Percentiles rank a stretch among this genome's conserved stretches.
These are phyloP conservation scores for Meriones unguiculatus DNA, from an alignment of 2,113 vertebrate species.

Conservation along the genomic window DNA sequence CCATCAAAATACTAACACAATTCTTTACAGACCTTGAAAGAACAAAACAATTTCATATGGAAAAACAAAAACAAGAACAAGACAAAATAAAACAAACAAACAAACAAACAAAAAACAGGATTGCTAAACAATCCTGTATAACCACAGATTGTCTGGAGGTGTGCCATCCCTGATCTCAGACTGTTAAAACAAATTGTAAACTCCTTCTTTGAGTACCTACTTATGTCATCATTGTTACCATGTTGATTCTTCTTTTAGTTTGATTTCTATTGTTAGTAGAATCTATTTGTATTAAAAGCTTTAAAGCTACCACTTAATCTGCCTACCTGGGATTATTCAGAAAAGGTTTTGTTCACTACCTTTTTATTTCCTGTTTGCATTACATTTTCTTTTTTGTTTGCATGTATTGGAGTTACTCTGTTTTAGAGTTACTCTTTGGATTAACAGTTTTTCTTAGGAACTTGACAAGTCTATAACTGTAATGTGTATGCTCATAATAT, in stretches of 20 bases:
- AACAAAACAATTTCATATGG: too few species aligned
- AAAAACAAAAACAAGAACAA: too few species aligned
- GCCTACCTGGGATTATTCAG: not conserved
- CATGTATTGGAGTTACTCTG: not conserved
- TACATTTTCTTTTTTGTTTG: not conserved
- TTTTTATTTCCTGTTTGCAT: not conserved
- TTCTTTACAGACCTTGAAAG: too few species aligned
- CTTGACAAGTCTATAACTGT: not conserved
- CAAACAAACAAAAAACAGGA: too few species aligned
- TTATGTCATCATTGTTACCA: not conserved
- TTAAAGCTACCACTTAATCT: not conserved
- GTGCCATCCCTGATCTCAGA: too few species aligned
- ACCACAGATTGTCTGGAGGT: too few species aligned
- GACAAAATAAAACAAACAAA: too few species aligned
- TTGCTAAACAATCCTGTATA: too few species aligned
- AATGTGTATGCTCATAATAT: not conserved
- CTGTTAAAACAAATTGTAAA: not conserved
- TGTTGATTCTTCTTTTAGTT: not conserved
- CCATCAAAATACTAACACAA: too few species aligned
- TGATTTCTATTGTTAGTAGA: not conserved
- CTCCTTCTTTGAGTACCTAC: not conserved
- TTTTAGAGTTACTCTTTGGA: not conserved
- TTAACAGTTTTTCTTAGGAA: not conserved
- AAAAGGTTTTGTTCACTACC: not conserved
- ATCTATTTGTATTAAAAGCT: not conserved